Evolutionary conservation across 2,797 vertebrate species (phyloP), one percentile per base, ranked within the genome.

Genomic region (Anas acuta): DNA sequence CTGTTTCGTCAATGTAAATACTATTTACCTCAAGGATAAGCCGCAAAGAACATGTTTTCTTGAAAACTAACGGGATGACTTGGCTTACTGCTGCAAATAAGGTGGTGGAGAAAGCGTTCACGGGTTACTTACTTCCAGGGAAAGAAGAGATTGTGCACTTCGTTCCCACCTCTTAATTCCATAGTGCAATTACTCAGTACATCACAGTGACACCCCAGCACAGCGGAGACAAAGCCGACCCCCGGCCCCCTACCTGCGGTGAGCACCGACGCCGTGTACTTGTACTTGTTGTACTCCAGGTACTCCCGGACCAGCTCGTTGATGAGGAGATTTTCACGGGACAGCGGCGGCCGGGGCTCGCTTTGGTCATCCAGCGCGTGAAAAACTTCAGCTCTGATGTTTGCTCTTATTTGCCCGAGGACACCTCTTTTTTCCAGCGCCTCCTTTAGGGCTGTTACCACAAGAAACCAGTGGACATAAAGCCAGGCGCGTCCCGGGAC

Each of bases 221-320:
- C 22, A 49, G 49, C 49, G 49, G 13, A 14, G 49, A 49, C 49
- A 49, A 25, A 49, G 49, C 45, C 45, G 45, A 22, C 21, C 11
- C 49, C 49, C 23, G 60, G 7, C 5, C 6, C 41, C 13, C 66
- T 97, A 99, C 99, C 99, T 97, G 99, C 98, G 8, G 96, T 98
- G 39, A 99, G 96, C 5, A 99, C 99, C 2, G 99, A 99, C 0
- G 98, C 98, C 0, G 98, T 96, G 66, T 99, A 98, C 37, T 97
- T 98, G 26, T 99, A 99, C 89, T 98, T 98, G 97, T 99, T 99
- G 96, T 99, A 99, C 56, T 99, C 98, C 97, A 99, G 97, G 94
- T 99, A 99, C 62, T 99, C 99, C 35, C 99, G 98, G 96, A 99
- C 98, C 61, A 99, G 98, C 86, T 99, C 99, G 23, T 99, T 99